phyloP scores from a whole-genome alignment of 2,888 invertebrate genomes.

The Mimumesa dahlbomi region DNA sequence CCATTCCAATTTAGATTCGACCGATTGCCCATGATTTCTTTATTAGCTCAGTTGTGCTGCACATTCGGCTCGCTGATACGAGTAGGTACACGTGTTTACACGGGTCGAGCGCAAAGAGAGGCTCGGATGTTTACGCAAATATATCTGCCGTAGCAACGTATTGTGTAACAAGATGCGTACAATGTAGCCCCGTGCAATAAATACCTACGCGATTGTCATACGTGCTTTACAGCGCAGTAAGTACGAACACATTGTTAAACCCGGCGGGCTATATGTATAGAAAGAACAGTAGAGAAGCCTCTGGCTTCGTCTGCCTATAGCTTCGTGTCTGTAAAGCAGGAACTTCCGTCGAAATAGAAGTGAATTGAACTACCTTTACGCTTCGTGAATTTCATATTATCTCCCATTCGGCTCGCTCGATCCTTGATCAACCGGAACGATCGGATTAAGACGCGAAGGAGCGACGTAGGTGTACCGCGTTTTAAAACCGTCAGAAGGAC shows the following conservation, averaged over 20 bases:
- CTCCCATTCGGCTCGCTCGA: slow-evolving; percentile 55
- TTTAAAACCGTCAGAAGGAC: slow-evolving; percentile 20
- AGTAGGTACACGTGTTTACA: slow-evolving; percentile 22
- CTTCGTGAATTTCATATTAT: slow-evolving; percentile 67
- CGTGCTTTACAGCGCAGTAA: slow-evolving; percentile 9
- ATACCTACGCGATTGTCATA: slow-evolving; percentile 22
- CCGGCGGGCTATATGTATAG: slow-evolving; percentile 9
- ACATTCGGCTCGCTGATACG: neutral
- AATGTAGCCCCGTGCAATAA: slow-evolving; percentile 21
- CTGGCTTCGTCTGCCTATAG: slow-evolving; percentile 52
- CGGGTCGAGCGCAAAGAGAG: neutral
- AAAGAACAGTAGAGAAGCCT: slow-evolving; percentile 54
- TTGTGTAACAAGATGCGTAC: slow-evolving; percentile 36
- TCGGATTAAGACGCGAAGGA: slow-evolving; percentile 52
- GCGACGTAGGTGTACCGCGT: slow-evolving; percentile 19
- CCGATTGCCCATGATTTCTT: slow-evolving; percentile 10
- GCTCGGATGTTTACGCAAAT: slow-evolving; percentile 9
- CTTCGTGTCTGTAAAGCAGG: slow-evolving; percentile 66
- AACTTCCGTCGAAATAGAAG: slow-evolving; percentile 72
- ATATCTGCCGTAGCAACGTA: slow-evolving; percentile 6
- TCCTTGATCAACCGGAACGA: slow-evolving; percentile 56
- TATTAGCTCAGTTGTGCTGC: neutral
- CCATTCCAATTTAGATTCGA: neutral
- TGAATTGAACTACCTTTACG: slow-evolving; percentile 65
- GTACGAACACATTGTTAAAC: slow-evolving; percentile 11